Conservation (phyloP, 2,797 vertebrate species). For the Brotula barbata region DNA sequence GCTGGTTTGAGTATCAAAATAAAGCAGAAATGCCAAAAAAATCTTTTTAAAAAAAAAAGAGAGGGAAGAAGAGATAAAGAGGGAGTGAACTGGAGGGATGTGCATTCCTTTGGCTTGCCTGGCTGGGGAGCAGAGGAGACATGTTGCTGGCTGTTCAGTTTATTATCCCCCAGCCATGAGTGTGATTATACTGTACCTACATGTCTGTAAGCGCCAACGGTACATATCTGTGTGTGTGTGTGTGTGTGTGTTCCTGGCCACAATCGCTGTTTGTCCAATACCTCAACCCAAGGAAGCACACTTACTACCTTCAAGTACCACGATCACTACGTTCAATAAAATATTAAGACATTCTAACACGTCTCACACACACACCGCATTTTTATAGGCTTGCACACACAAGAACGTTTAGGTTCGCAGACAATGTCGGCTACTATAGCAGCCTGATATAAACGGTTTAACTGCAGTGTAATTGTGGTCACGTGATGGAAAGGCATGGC, state of each 20-base stretch:
- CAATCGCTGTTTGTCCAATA: constrained; percentile 30
- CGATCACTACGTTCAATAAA: constrained; percentile 58
- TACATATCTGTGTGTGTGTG: constrained; percentile 31
- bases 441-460: constrained; percentile 22
- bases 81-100: constrained; percentile 59
- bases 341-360: constrained; percentile 49
- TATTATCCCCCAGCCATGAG: constrained; percentile 75
- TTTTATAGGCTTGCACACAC: constrained; percentile 25
- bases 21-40: no score
- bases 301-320: no score
- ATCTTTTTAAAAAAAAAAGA: constrained; percentile 21
- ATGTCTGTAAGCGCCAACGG: constrained; percentile 60
- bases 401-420: constrained; percentile 44
- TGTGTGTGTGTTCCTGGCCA: constrained; percentile 56
- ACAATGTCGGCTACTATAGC: constrained; percentile 38
- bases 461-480: constrained; percentile 43
- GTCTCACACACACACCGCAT: constrained; percentile 29
- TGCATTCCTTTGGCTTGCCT: constrained; percentile 72
- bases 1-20: no score
- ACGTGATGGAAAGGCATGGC: constrained; percentile 17
- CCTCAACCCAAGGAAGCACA: constrained; percentile 56
- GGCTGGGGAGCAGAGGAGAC: constrained; percentile 67
- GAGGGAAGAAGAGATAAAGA: constrained; percentile 57
- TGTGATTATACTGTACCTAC: constrained; percentile 61
- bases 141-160: constrained; percentile 74